Base-by-base conservation (phyloP, 2,888 invertebrate species). In the Lasioglossum zephyrum region DNA sequence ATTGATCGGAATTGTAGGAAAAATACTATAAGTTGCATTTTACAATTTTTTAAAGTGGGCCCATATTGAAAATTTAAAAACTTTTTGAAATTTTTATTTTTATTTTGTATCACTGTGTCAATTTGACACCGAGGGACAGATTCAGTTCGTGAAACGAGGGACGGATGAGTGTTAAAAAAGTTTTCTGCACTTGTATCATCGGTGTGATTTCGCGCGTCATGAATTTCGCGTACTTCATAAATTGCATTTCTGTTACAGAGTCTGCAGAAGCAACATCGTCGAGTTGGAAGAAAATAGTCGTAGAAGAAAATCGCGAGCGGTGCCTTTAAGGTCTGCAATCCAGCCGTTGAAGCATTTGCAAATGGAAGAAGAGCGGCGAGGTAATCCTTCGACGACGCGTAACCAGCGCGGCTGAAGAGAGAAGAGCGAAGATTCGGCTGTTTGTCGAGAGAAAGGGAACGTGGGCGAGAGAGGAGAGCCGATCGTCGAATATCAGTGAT, bases 401-500 rank as follows among this genome's bases (percentile, higher is more conserved):
- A 63, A 63, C 18, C 63, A 18, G 31, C 63, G 16, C 9, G 57
- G n/a, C n/a, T n/a, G 3, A 57, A 57, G 16, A 63, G 18, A 26
- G 31, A 16, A 31, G 16, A 63, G 31, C 63, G 31, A 31, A 31
- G 36, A 44, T 47, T 73, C 31, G 47, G 44, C 39, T n/a, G 11
- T 11, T 57, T 4, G 44, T 47, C 26, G 36, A 9, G 63, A 22
- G 81, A 57, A 36, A 53, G 36, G 16, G 16, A 49, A 60, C 11
- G 84, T 60, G 47, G 47, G 47, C 75, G 74, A 22, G 44, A 47
- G 31, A 66, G 26, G 1, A 70, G 72, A 16, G 53, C 53, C 57
- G 41, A 60, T 81, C 53, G 77, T 13, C 76, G 75, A 75, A 82
- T 57, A 9, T 73, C 84, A 77, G 66, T 39, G 60, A 77, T 84